Evolutionary conservation across 2,113 vertebrate species (phyloP).

Genomic region (Willisornis vidua): DNA sequence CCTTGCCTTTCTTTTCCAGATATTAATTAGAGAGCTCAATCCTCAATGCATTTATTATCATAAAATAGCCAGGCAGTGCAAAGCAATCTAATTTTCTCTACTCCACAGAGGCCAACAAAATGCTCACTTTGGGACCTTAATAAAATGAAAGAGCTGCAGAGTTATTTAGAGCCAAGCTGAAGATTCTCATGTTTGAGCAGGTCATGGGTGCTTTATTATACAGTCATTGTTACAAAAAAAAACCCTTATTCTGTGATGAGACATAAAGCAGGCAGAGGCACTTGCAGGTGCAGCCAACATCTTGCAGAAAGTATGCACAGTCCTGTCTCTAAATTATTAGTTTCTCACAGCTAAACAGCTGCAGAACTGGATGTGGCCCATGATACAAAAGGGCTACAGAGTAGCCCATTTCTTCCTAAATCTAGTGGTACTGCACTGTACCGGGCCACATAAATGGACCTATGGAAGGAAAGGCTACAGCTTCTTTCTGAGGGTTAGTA

Average conservation of each 20-base stretch:
- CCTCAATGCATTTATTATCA: constrained; percentile 37
- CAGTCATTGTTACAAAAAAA: neutral
- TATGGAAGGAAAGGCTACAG: neutral
- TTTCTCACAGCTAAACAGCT: neutral
- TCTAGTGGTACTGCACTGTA: neutral
- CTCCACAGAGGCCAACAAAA: constrained; percentile 3
- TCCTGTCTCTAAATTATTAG: neutral
- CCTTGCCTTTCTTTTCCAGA: constrained; percentile 8
- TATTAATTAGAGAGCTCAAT: constrained; percentile 56
- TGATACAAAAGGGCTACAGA: neutral
- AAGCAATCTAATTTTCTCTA: constrained; percentile 28
- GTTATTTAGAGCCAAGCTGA: neutral
- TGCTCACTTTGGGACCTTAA: neutral
- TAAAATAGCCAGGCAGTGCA: neutral
- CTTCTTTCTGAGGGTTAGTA: neutral
- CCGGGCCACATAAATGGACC: neutral
- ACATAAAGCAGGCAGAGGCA: neutral
- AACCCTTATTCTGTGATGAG: neutral
- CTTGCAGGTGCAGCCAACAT: neutral
- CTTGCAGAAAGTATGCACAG: neutral
- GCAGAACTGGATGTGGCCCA: neutral
- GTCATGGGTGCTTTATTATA: neutral
- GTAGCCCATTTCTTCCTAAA: neutral
- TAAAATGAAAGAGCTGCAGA: constrained; percentile 20
- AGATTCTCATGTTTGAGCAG: neutral